Percentiles rank a stretch among this genome's conserved stretches.
Evolutionary conservation across 2,888 invertebrate species (phyloP).

Genomic region (Falcaria lacertinaria): DNA sequence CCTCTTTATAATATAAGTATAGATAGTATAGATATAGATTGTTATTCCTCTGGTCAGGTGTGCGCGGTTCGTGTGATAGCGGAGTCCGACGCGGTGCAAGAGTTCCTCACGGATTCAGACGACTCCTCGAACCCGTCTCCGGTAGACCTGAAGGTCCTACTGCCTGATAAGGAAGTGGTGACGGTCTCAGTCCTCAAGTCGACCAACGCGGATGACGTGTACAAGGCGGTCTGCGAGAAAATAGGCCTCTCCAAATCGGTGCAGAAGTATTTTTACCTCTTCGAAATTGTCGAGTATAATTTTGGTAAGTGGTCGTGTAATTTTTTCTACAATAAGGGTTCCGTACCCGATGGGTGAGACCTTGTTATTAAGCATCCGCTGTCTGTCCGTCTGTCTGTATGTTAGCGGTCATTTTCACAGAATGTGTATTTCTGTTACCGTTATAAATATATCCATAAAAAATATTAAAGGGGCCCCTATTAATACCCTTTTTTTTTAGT

Average conservation of each 20-base stretch:
- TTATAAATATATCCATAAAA: no score
- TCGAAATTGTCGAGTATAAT: slow-evolving; percentile 98
- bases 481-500: no score
- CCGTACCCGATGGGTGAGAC: no score
- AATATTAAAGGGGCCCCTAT: no score
- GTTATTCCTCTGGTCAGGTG: slow-evolving; percentile 65
- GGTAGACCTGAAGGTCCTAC: slow-evolving; percentile 87
- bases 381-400: no score
- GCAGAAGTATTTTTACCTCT: slow-evolving; percentile 95
- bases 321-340: no score
- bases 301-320: slow-evolving; percentile 84
- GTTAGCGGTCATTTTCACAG: no score
- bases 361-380: no score
- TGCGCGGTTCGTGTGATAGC: slow-evolving; percentile 99
- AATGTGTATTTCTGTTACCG: no score
- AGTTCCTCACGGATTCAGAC: slow-evolving; percentile 96
- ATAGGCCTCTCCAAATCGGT: slow-evolving; percentile 89
- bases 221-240: slow-evolving; percentile 91
- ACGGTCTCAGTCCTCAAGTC: slow-evolving; percentile 93
- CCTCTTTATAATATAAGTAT: no score
- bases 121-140: slow-evolving; percentile 88
- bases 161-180: slow-evolving; percentile 94
- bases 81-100: slow-evolving; percentile 97
- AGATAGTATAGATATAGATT: no score
- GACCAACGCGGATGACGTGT: slow-evolving; percentile 94